phyloP scores from a whole-genome alignment of 2,888 invertebrate genomes.

The Pristionchus fissidentatus region DNA sequence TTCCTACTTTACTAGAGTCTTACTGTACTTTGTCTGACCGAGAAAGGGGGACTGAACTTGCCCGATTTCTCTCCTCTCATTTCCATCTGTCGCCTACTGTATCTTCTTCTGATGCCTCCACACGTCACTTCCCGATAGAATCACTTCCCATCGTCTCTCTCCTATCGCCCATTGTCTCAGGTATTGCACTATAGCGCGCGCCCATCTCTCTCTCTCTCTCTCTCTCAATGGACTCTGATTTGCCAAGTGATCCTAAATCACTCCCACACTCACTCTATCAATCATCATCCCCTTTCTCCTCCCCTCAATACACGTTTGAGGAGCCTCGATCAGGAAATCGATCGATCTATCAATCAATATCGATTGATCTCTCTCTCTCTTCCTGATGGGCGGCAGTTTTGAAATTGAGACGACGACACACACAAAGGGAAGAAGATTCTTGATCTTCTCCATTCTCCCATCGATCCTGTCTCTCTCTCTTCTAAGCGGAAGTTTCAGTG shows the following conservation, averaged over 20 bases:
- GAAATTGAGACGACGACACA: not conserved
- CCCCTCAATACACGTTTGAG: constrained; percentile 25
- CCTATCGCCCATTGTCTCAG: too few species aligned
- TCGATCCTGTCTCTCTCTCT: constrained; percentile 20
- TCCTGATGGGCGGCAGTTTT: not conserved
- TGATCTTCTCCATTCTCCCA: constrained; percentile 38
- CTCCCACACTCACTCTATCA: constrained; percentile 2
- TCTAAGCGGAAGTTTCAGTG: constrained; percentile 34
- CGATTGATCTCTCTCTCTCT: not conserved
- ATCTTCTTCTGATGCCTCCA: not conserved
- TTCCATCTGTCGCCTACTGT: not conserved
- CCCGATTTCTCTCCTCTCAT: not conserved
- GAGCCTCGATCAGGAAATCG: not conserved
- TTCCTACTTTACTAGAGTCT: too few species aligned
- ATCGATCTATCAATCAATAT: constrained; percentile 10
- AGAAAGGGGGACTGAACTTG: not conserved
- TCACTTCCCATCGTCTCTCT: not conserved
- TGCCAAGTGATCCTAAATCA: constrained; percentile 41
- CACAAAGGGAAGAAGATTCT: constrained; percentile 28
- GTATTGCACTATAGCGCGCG: too few species aligned
- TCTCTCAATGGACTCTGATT: not conserved
- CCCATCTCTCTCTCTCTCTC: not conserved
- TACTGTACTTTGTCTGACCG: constrained; percentile 6
- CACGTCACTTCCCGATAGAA: not conserved
- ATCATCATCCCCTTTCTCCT: constrained; percentile 14